phyloP scores from a whole-genome alignment of 2,797 vertebrate genomes.

The Buceros bicornis region DNA sequence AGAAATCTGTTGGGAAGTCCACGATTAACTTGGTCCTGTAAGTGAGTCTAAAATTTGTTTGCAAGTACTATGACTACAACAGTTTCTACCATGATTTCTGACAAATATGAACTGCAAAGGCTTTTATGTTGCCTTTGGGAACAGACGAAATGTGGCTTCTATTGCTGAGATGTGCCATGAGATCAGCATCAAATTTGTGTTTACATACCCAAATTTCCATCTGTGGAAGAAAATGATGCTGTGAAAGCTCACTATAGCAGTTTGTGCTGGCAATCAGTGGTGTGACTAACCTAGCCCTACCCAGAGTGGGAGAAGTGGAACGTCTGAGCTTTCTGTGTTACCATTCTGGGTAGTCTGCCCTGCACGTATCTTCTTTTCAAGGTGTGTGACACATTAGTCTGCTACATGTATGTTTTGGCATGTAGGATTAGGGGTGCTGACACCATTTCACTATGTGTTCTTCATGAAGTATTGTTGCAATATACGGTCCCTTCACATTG shows the following conservation, averaged over 20 bases:
- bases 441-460: background rate
- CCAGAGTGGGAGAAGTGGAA: background rate
- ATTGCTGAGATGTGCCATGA: fast-evolving
- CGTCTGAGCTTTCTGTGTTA: background rate
- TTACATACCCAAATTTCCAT: background rate
- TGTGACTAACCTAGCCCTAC: background rate
- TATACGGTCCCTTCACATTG: background rate
- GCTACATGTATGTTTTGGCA: background rate
- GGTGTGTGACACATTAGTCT: fast-evolving
- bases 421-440: background rate
- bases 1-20: background rate
- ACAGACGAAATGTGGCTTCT: background rate
- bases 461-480: background rate
- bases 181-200: background rate
- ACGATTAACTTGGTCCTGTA: background rate
- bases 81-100: background rate
- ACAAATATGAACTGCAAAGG: background rate
- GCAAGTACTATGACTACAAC: background rate
- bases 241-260: background rate
- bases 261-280: background rate
- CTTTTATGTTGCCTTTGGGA: background rate
- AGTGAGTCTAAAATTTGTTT: background rate
- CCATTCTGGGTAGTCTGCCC: background rate
- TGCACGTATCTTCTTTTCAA: background rate
- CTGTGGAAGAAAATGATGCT: background rate